Base-by-base conservation (phyloP, 1,140 invertebrate species). In the Brachionus plicatilis region DNA sequence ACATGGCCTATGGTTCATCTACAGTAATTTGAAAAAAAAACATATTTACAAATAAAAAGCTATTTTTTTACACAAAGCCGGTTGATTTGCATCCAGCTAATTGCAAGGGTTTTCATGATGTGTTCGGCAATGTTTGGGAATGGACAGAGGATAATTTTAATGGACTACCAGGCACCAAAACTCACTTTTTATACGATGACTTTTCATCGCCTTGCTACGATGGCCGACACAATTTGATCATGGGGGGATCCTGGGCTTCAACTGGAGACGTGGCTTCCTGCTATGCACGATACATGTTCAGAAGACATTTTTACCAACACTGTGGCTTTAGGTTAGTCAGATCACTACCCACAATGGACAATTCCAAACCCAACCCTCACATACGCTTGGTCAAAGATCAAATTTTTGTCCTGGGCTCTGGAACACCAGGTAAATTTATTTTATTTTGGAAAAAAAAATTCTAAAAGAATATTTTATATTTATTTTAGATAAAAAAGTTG, bases 131-230 rank as follows among this genome's bases (percentile, higher is more conserved):
- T 84, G 88, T 88, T 0, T 90, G 88, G 89, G 86, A 89, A 85
- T 90, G 89, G 89, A 85, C 86, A 2, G 89, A 89, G 84, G 89
- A 90, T 82, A 87, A 89, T 85, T 89, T 88, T 84, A 89, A 90
- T 85, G 89, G 88, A 41, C 85, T 89, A 33, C 85, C 85, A 20
- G 87, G 86, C 45, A 87, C 86, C 50, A 53, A 87, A 17, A 88
- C 87, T 8, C 86, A 88, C 84, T 84, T 37, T 60, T 85, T 88
- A 8, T 90, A 90, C 85, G 88, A 89, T 85, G 89, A 89, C 83
- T 90, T 88, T 85, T 89, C 88, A 2, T 85, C 86, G 5, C 88
- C 89, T 0, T 89, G 88, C 85, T 89, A 87, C 86, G 89, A 89
- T 86, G 89, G 89, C 8, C 85, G 87, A 85, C 89, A 90, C 79